Evolutionary conservation across 1,140 invertebrate genomes (phyloP).

Genomic region (Pogonomyrmex californicus): DNA sequence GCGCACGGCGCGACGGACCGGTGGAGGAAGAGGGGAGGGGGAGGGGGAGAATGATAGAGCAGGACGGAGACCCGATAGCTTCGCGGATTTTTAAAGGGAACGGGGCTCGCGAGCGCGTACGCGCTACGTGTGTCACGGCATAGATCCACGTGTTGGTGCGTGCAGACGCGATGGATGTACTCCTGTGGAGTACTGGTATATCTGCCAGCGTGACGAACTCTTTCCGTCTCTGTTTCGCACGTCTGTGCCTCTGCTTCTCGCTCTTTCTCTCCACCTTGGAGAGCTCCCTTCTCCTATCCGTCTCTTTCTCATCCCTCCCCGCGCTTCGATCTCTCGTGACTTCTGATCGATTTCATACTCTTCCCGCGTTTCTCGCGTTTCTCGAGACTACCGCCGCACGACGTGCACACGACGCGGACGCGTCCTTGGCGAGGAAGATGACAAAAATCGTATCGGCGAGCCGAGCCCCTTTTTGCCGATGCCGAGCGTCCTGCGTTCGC

Average conservation of each 20-base stretch:
- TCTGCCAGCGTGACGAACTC: conserved; percentile 72
- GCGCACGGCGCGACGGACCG: conserved; percentile 47
- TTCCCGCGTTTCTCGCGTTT: conserved; percentile 80
- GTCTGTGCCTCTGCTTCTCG: not conserved
- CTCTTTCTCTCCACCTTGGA: conserved; percentile 22
- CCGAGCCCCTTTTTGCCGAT: conserved; percentile 14
- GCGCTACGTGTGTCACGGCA: not conserved
- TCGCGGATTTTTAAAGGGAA: conserved; percentile 68
- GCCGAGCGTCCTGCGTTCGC: conserved; percentile 30
- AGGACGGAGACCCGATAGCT: conserved; percentile 70
- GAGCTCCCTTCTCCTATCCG: conserved; percentile 25
- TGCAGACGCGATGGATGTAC: conserved; percentile 38
- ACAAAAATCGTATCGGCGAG: conserved; percentile 54
- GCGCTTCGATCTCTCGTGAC: conserved; percentile 58
- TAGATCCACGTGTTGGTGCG: not conserved
- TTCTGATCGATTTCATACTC: conserved; percentile 69
- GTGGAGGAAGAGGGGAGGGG: conserved; percentile 13
- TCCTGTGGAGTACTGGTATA: conserved; percentile 47
- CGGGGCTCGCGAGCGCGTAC: conserved; percentile 31
- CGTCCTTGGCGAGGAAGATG: conserved; percentile 57
- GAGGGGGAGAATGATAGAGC: conserved; percentile 71
- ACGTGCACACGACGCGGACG: conserved; percentile 3
- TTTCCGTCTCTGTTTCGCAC: conserved; percentile 22
- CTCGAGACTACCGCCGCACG: conserved; percentile 35
- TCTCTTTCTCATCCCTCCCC: conserved; percentile 53